Conservation (phyloP, 2,113 vertebrate species). For the Harpagus bidentatus region DNA sequence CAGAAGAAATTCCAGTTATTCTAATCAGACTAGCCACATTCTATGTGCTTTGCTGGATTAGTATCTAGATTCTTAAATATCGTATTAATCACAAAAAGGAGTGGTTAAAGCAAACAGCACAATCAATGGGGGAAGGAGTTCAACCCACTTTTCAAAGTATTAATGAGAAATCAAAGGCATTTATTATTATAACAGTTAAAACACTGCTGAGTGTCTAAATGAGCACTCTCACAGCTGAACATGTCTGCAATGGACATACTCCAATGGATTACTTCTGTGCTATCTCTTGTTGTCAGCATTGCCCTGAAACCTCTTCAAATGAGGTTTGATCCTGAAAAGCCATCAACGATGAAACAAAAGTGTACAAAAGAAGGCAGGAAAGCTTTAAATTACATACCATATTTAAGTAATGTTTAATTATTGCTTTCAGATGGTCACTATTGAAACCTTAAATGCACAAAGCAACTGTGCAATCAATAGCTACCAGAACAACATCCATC, state of each 20-base stretch:
- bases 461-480: background rate
- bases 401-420: background rate
- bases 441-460: background rate
- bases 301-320: background rate
- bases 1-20: background rate
- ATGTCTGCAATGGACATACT: background rate
- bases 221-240: background rate
- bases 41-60: background rate
- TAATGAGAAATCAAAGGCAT: background rate
- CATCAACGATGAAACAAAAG: background rate
- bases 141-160: background rate
- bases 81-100: background rate
- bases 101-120: background rate
- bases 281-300: background rate
- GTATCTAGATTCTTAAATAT: background rate
- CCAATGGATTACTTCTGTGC: background rate
- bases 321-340: background rate
- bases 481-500: background rate
- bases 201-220: background rate
- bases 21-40: background rate
- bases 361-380: background rate
- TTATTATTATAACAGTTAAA: background rate
- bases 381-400: background rate
- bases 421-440: background rate
- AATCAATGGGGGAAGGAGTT: background rate